Evolutionary conservation across 1,140 invertebrate species (phyloP), one percentile per base, ranked within the genome.

Genomic region (Sycophaga agraensis): DNA sequence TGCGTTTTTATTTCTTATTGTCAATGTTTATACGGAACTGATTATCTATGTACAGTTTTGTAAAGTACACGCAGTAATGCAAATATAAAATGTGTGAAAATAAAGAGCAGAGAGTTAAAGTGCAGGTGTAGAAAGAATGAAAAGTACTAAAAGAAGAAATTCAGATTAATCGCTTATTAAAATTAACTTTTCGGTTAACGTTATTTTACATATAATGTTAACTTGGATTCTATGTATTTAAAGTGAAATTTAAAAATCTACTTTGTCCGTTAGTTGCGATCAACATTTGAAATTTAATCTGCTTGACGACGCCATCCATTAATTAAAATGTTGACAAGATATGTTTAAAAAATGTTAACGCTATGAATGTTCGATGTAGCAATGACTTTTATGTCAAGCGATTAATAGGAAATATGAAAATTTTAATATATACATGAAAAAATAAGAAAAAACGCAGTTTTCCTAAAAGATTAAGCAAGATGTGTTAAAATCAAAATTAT

Each of bases 21-120:
- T 24, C 11, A 14, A 60, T 19, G 11, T 54, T 54, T 19, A 39
- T 46, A 40, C 26, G 31, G 5, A 49, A 61, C 21, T 31, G 42
- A 48, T 61, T 55, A 35, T 34, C 24, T 50, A 42, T 62, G 59
- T 62, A 62, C 51, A 62, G 37, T 62, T 62, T 62, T 62, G 59
- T 62, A 56, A 49, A 50, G 21, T 45, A 60, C 35, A 21, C n/a
- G n/a, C 17, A 43, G 4, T 21, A 46, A 22, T 24, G 4, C 17
- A 56, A 61, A n/a, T n/a, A n/a, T n/a, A n/a, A 16, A 61, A 54
- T 31, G 1, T 16, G 26, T 50, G 17, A 50, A 48, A 58, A 49
- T 40, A 48, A 54, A 9, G 24, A 31, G 14, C 2, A 53, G 9
- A 6, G 1, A 26, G 11, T 28, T 42, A 54, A 22, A 57, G 14